Evolutionary conservation across 2,797 vertebrate genomes (phyloP), one percentile per base, ranked within the genome.

Genomic region (Siniperca scherzeri): DNA sequence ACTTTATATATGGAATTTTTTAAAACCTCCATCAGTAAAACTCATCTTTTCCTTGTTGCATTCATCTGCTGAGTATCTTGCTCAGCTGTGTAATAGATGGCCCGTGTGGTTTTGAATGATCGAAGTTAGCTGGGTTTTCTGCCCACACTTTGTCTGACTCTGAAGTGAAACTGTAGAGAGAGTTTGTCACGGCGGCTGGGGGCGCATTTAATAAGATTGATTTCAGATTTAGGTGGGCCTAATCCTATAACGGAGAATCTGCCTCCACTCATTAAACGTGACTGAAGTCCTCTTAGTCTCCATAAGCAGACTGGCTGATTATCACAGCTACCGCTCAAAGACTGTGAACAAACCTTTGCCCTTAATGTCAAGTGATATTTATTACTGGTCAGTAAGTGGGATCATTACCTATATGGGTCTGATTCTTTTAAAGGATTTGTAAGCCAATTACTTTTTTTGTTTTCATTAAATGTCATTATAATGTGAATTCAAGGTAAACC

Each of bases 201-300:
- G 57, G 65, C 50, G 66, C 16, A 5, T 78, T 69, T 79, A 83
- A 86, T 74, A 53, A 30, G 80, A 69, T 70, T 65, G 70, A 65
- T 74, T 78, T 70, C 52, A 84, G 68, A 27, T 44, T 78, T 36
- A 46, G 62, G 19, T 30, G 25, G 38, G 19, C 44, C 46, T 85
- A 88, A 91, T 88, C 82, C 81, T 38, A 61, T 84, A 74, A 53
- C 57, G 60, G n/a, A 19, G 42, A 87, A 88, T 40, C 77, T 76
- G 71, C 67, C 27, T 66, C 40, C 59, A 77, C 64, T 86, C 89
- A 65, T 81, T 89, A 70, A 87, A 80, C 68, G 72, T 68, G 73
- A 61, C 72, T 66, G 21, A 72, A n/a, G 64, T 61, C 42, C n/a
- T 30, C 57, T 22, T 40, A 64, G 55, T 52, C 57, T 56, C 56